Evolutionary conservation across 2,888 invertebrate genomes (phyloP).

Genomic region (Phlogophora meticulosa): DNA sequence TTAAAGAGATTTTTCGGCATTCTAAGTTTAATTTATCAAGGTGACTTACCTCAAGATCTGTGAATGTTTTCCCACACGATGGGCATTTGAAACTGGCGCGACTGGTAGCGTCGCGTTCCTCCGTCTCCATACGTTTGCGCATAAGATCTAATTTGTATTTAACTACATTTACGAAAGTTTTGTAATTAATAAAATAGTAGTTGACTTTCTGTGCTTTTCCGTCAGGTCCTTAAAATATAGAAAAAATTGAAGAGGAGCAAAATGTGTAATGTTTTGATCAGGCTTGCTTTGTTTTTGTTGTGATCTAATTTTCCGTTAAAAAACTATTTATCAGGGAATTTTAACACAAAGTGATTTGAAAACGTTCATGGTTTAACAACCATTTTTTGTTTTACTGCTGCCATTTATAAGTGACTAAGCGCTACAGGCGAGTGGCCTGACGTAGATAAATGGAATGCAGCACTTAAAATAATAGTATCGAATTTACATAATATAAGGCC

Average conservation of each 20-base stretch:
- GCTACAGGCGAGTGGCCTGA: slow-evolving; percentile 17
- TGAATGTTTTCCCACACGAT: slow-evolving; percentile 97
- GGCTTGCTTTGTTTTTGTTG: too few relatives aligned
- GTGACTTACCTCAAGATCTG: slow-evolving; percentile 95
- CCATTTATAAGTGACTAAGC: slow-evolving; percentile 6
- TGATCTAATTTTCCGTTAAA: neutral
- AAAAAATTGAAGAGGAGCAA: neutral
- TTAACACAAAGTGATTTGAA: neutral
- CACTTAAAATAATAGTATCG: neutral
- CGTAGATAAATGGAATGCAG: slow-evolving; percentile 20
- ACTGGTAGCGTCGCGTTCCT: slow-evolving; percentile 98
- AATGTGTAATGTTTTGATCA: neutral
- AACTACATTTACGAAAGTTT: slow-evolving; percentile 98
- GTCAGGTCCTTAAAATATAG: slow-evolving; percentile 91
- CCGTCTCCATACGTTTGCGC: slow-evolving; percentile 98
- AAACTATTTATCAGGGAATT: neutral
- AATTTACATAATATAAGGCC: neutral
- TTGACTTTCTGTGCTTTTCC: slow-evolving; percentile 99
- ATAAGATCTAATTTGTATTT: slow-evolving; percentile 99
- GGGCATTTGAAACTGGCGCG: slow-evolving; percentile 98
- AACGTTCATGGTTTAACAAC: slow-evolving; percentile 9
- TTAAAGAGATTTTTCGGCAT: too few relatives aligned
- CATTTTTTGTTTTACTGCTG: too few relatives aligned
- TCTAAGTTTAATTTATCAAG: neutral
- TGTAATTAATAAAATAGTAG: slow-evolving; percentile 99